These are phyloP conservation scores for Tauraco erythrolophus DNA, from an alignment of 2,113 vertebrate species.

Conservation along the genomic window DNA sequence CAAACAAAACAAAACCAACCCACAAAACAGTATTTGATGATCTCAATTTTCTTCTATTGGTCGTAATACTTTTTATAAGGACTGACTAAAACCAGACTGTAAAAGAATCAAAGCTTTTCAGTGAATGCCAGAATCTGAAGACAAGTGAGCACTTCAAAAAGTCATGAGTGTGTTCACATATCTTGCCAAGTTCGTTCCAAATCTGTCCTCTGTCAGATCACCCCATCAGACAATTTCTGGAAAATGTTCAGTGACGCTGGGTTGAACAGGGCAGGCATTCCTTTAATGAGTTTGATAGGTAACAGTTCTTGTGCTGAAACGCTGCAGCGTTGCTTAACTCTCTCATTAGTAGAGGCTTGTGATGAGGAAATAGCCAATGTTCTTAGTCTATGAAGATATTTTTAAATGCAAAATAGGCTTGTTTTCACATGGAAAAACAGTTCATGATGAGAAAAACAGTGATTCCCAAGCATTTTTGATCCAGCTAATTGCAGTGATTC, in stretches of 20 bases:
- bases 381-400: neutral
- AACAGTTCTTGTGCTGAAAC: constrained; percentile 40
- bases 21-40: neutral
- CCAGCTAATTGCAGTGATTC: neutral
- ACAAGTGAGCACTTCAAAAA: constrained; percentile 14
- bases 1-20: neutral
- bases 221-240: constrained; percentile 29
- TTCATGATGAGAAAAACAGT: neutral
- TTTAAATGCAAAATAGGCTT: neutral
- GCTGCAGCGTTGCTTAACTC: neutral
- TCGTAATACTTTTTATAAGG: neutral
- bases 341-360: neutral
- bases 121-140: neutral
- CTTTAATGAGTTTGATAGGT: constrained; percentile 29
- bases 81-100: neutral
- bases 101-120: constrained; percentile 15
- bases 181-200: constrained; percentile 24
- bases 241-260: constrained; percentile 26
- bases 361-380: neutral
- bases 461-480: neutral
- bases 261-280: constrained; percentile 17
- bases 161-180: neutral
- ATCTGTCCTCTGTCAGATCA: constrained; percentile 27
- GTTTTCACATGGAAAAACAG: neutral
- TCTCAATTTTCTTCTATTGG: neutral